Conservation (phyloP, 2,888 invertebrate genomes). For the Brenthis hecate region DNA sequence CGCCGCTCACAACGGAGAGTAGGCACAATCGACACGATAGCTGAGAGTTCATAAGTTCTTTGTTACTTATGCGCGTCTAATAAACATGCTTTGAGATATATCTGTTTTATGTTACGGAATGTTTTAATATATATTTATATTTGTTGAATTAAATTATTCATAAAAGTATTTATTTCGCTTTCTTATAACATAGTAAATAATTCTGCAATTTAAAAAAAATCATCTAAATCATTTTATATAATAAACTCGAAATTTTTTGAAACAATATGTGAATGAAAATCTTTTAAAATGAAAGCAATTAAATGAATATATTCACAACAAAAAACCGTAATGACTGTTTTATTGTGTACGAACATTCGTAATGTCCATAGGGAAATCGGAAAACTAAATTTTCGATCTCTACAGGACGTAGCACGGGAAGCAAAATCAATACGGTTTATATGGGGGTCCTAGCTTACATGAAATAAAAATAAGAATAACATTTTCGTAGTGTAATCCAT, state of each 20-base stretch:
- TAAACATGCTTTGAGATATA: slow-evolving; percentile 18
- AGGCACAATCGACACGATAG: slow-evolving; percentile 26
- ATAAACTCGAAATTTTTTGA: background rate
- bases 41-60: slow-evolving; percentile 25
- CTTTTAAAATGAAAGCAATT: background rate
- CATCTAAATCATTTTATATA: background rate
- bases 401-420: slow-evolving; percentile 6
- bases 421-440: slow-evolving; percentile 3
- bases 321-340: too few species aligned
- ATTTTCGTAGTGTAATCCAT: background rate
- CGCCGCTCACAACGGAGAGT: slow-evolving; percentile 19
- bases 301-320: too few species aligned
- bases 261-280: background rate
- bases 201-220: too few species aligned
- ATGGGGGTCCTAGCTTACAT: background rate
- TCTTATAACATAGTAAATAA: too few species aligned
- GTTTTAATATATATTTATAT: background rate
- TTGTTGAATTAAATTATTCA: background rate
- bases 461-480: background rate
- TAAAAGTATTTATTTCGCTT: too few species aligned
- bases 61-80: slow-evolving; percentile 21
- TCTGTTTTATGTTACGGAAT: background rate
- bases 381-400: background rate
- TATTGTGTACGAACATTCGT: background rate
- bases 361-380: background rate